Evolutionary conservation across 2,888 invertebrate species (phyloP).

Genomic region (Pachydiplax longipennis): DNA sequence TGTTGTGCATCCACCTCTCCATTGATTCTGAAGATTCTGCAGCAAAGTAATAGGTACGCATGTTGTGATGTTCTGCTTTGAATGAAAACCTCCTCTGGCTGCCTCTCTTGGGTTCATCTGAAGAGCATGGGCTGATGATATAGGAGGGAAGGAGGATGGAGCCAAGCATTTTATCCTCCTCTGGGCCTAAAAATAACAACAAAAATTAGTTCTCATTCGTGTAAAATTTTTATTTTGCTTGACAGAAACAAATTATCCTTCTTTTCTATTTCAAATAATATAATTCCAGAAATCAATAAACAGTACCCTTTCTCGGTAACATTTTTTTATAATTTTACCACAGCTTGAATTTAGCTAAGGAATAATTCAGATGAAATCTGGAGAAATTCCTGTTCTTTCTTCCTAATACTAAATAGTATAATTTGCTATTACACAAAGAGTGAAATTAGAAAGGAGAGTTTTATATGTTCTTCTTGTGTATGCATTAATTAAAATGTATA

Average conservation of each 20-base stretch:
- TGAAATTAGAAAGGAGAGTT: no score
- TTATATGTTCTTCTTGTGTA: no score
- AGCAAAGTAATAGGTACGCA: constrained; percentile 92
- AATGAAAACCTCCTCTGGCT: constrained; percentile 88
- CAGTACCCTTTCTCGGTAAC: no score
- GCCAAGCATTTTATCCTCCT: constrained; percentile 86
- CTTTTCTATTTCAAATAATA: no score
- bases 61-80: constrained; percentile 93
- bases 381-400: no score
- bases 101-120: constrained; percentile 72
- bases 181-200: constrained; percentile 70
- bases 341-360: no score
- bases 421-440: no score
- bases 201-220: constrained; percentile 61
- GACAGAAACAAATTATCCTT: not conserved
- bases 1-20: constrained; percentile 89
- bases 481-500: no score
- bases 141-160: constrained; percentile 92
- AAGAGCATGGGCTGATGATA: constrained; percentile 81
- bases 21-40: constrained; percentile 86
- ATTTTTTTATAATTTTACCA: no score
- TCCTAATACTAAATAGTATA: no score
- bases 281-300: no score
- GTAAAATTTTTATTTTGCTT: not conserved
- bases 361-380: no score